These are phyloP conservation scores for Gopherus flavomarginatus DNA, from an alignment of 2,113 vertebrate species.

Conservation along the genomic window DNA sequence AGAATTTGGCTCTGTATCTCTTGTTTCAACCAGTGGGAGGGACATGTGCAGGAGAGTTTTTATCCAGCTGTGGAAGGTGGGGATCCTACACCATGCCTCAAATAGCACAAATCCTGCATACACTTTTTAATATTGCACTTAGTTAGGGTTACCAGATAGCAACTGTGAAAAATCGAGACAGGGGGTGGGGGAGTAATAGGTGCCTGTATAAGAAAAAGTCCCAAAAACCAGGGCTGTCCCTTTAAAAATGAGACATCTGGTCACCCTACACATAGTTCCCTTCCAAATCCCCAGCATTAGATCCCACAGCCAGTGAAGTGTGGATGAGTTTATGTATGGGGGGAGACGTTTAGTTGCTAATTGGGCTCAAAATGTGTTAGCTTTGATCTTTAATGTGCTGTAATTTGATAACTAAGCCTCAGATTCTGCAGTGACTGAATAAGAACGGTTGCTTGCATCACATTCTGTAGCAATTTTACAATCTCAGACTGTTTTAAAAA, in stretches of 20 bases:
- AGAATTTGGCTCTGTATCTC: constrained; percentile 42
- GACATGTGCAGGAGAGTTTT: constrained; percentile 41
- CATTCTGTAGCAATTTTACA: constrained; percentile 26
- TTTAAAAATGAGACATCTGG: too few species aligned
- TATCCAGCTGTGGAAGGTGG: constrained; percentile 56
- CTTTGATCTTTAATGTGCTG: constrained; percentile 57
- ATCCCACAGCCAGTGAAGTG: constrained; percentile 31
- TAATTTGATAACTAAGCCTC: constrained; percentile 39
- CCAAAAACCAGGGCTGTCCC: too few species aligned
- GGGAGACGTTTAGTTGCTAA: constrained; percentile 10
- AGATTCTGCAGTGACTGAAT: constrained; percentile 15
- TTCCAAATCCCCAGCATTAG: constrained; percentile 24
- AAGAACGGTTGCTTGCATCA: not conserved
- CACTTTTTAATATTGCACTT: not conserved
- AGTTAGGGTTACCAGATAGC: not conserved
- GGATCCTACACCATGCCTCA: constrained; percentile 50
- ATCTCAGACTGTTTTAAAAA: not conserved
- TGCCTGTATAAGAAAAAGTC: too few species aligned
- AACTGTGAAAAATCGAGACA: too few species aligned
- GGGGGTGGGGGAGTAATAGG: too few species aligned
- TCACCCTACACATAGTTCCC: not conserved
- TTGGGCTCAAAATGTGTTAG: constrained; percentile 32
- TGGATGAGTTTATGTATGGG: constrained; percentile 11
- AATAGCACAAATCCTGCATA: constrained; percentile 18
- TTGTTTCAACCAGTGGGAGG: constrained; percentile 40